Evolutionary conservation across 2,797 vertebrate genomes (phyloP).

Genomic region (Protosalanx chinensis): DNA sequence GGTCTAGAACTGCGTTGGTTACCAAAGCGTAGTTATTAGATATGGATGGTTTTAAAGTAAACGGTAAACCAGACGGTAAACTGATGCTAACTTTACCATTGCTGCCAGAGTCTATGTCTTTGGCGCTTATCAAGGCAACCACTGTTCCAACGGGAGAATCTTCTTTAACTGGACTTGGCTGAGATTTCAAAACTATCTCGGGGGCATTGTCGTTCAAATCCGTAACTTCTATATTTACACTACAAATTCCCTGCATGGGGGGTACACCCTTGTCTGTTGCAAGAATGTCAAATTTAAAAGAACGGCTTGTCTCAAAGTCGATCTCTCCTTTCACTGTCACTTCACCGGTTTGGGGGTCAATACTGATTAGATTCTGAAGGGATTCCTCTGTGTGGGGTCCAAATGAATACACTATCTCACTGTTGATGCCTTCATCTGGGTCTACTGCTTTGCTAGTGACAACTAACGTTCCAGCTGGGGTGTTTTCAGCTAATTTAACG

Average conservation of each 20-base stretch:
- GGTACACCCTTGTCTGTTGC: conserved; percentile 9
- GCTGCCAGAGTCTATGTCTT: conserved; percentile 53
- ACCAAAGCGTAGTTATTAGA: conserved; percentile 61
- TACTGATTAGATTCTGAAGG: conserved; percentile 29
- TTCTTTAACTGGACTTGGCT: conserved; percentile 45
- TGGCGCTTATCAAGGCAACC: conserved; percentile 46
- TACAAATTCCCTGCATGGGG: conserved; percentile 44
- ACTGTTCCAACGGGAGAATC: conserved; percentile 52
- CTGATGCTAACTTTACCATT: conserved; percentile 57
- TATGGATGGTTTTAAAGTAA: conserved; percentile 57
- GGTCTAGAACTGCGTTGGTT: conserved; percentile 50
- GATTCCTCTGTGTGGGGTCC: conserved; percentile 38
- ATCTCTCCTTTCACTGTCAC: conserved; percentile 25
- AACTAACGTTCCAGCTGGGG: conserved; percentile 20
- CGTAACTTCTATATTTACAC: conserved; percentile 56
- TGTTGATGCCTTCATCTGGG: conserved; percentile 62
- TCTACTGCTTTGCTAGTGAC: conserved; percentile 56
- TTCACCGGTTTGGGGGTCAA: conserved; percentile 48
- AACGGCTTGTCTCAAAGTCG: not conserved
- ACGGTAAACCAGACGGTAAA: conserved; percentile 48
- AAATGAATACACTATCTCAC: conserved; percentile 51
- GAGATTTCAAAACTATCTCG: conserved; percentile 46
- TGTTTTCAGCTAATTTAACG: conserved; percentile 4
- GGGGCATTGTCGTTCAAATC: conserved; percentile 70
- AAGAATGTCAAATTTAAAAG: conserved; percentile 53